phyloP scores from a whole-genome alignment of 2,113 vertebrate genomes.

The Recurvirostra avosetta region DNA sequence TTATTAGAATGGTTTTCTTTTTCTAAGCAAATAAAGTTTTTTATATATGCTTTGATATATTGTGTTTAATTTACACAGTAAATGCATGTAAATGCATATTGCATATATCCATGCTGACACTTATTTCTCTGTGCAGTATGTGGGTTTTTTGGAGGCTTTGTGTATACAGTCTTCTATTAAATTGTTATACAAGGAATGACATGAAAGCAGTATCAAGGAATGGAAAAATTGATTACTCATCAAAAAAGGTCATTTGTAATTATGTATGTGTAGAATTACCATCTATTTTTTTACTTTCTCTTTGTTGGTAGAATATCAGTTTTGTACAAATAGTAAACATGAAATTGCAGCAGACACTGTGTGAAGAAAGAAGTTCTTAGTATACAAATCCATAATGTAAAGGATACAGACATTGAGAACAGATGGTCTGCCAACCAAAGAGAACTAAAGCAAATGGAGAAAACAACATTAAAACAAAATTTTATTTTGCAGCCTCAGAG shows the following conservation, averaged over 20 bases:
- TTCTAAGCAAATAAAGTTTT: not conserved
- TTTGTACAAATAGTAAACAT: not conserved
- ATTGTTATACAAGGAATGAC: accelerated
- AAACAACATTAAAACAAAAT: conserved; percentile 2
- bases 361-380: not conserved
- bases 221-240: not conserved
- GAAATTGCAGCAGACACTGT: not conserved
- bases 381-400: not conserved
- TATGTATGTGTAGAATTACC: not conserved
- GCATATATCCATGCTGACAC: not conserved
- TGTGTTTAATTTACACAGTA: not conserved
- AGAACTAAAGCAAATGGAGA: not conserved
- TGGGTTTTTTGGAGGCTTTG: not conserved
- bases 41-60: not conserved
- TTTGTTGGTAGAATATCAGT: not conserved
- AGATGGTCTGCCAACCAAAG: conserved; percentile 14
- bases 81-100: not conserved
- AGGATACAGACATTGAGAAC: not conserved
- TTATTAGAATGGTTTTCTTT: not conserved
- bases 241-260: not conserved
- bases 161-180: not conserved
- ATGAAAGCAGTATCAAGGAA: not conserved
- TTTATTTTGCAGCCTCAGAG: conserved; percentile 4
- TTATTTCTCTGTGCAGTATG: not conserved
- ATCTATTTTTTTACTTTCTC: not conserved